These are phyloP conservation scores for Propsilocerus akamusi DNA, from an alignment of 1,140 invertebrate species.

Conservation along the genomic window DNA sequence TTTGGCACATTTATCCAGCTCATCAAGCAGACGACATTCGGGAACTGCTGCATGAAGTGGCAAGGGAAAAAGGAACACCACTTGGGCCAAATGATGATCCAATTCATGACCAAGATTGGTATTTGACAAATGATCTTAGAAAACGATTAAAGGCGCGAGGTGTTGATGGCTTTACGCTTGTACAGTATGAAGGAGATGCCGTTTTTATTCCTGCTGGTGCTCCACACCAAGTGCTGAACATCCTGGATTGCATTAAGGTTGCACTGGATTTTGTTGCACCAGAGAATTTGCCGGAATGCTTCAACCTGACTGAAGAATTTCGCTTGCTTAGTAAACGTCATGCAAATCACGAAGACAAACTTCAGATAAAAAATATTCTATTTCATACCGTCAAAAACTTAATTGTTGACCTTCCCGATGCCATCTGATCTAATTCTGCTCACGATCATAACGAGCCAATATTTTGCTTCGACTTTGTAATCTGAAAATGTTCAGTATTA, in stretches of 20 bases:
- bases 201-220: conserved; percentile 92
- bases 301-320: conserved; percentile 86
- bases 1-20: conserved; percentile 91
- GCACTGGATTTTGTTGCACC: conserved; percentile 93
- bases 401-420: no score
- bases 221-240: conserved; percentile 86
- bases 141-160: conserved; percentile 74
- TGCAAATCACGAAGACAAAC: conserved; percentile 89
- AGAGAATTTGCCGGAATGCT: conserved; percentile 85
- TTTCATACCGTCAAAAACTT: conserved; percentile 87
- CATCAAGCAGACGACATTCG: conserved; percentile 84
- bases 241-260: conserved; percentile 90
- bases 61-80: conserved; percentile 59
- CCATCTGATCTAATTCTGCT: no score
- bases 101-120: conserved; percentile 89
- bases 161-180: conserved; percentile 79
- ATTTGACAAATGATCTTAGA: conserved; percentile 64
- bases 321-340: conserved; percentile 75
- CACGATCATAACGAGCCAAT: no score
- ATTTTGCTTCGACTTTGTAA: no score
- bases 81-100: conserved; percentile 78
- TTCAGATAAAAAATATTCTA: conserved; percentile 93
- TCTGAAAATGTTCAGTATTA: no score
- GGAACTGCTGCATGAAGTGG: conserved; percentile 73
- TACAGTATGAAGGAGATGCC: conserved; percentile 87